Conservation (phyloP, 1,140 invertebrate species). For the Halesus radiatus region DNA sequence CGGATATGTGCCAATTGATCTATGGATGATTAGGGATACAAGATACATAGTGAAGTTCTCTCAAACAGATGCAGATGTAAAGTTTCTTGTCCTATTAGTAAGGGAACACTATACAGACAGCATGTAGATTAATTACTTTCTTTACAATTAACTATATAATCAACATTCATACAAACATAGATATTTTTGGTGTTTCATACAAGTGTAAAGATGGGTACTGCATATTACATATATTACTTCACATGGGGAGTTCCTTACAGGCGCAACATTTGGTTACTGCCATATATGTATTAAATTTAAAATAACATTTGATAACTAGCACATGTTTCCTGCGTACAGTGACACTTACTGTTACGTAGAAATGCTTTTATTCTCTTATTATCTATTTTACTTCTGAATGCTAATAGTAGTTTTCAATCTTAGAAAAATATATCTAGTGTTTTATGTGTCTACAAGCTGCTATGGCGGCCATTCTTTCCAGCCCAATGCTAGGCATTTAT, state of each 20-base stretch:
- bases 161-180: slow-evolving; percentile 29
- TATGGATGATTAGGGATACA: no score
- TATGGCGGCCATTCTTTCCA: neutral
- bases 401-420: slow-evolving; percentile 35
- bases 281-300: neutral
- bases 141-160: slow-evolving; percentile 7
- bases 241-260: neutral
- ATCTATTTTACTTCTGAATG: slow-evolving; percentile 23
- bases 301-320: no score
- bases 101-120: slow-evolving; percentile 9
- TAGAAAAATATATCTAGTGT: slow-evolving; percentile 39
- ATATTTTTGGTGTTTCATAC: slow-evolving; percentile 5
- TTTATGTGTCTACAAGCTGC: slow-evolving; percentile 35
- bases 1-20: no score
- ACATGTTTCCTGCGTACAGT: no score
- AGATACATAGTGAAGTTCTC: no score
- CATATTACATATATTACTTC: no score
- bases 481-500: neutral
- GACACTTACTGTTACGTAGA: neutral
- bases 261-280: slow-evolving; percentile 14
- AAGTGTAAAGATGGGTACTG: neutral
- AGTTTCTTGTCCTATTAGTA: neutral
- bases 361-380: slow-evolving; percentile 31
- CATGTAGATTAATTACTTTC: slow-evolving; percentile 6
- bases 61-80: no score